Base-by-base conservation (phyloP, 2,888 invertebrate genomes). In the Mythimna lalbum region DNA sequence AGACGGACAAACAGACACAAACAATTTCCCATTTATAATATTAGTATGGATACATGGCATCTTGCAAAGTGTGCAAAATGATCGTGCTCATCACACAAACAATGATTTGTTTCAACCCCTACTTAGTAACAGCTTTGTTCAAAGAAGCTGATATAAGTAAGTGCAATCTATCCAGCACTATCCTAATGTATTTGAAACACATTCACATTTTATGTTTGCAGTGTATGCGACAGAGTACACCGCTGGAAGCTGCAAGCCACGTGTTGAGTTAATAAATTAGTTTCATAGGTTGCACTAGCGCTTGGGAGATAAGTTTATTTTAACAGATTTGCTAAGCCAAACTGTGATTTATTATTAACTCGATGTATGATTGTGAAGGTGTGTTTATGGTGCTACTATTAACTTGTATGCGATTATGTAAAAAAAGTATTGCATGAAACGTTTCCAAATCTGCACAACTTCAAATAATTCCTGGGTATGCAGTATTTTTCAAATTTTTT, bases 201-300 rank as follows among this genome's bases (percentile, higher is more conserved):
- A 63, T 77, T 53, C 33, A 65, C 57, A 56, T 77, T 77, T 70
- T 63, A 66, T 70, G 63, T 66, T 60, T 49, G 52, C 60, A 31
- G 43, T 31, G 9, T 39, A 65, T 19, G 56, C 63, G 61, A 63
- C 49, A 27, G 14, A 49, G 65, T 53, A 69, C 63, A 63, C 63
- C 53, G 56, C 56, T 69, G 49, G 57, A 59, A 63, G 50, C 60
- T 76, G 36, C 55, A 17, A 80, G 21, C 68, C 76, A 76, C 69
- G 76, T 80, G 69, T 80, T 61, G 76, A 69, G 39, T 61, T 67
- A 80, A 63, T 66, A 76, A 66, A 74, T 66, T 61, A 53, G 53
- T 80, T 80, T 52, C 47, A 67, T 47, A 56, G 43, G 50, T 75
- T n/a, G 9, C 6, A 10, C 21, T 33, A 21, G 39, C 10, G 14